Conservation (phyloP, 2,888 invertebrate genomes). For the Melangyna quadrimaculata region DNA sequence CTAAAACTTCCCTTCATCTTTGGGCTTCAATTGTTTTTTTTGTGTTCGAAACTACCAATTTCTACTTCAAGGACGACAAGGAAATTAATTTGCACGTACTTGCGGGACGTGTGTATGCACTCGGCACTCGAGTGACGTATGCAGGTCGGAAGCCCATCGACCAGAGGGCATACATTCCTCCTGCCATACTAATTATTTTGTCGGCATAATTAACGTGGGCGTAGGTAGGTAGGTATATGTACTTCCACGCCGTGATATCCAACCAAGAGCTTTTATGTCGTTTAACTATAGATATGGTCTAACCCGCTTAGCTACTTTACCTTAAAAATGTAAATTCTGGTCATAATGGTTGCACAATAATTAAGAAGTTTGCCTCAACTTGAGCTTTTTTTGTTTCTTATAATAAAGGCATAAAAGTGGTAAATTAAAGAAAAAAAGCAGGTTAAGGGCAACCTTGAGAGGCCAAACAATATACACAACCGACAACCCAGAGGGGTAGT, state of each 20-base stretch:
- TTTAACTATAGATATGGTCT: background rate
- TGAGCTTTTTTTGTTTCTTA: constrained; percentile 8
- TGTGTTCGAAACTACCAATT: constrained; percentile 44
- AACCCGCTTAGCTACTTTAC: constrained; percentile 33
- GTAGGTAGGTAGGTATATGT: constrained; percentile 1
- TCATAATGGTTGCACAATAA: constrained; percentile 50
- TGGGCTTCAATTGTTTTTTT: constrained; percentile 55
- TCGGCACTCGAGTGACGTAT: constrained; percentile 62
- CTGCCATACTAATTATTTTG: constrained; percentile 33
- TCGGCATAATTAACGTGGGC: constrained; percentile 53
- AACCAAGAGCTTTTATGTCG: constrained; percentile 5
- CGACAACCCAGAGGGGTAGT: background rate
- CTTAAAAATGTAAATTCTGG: constrained; percentile 41
- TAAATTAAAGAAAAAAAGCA: background rate
- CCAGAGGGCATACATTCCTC: constrained; percentile 5
- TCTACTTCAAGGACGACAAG: constrained; percentile 63
- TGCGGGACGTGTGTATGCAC: constrained; percentile 63
- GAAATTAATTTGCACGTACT: constrained; percentile 66
- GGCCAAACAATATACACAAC: background rate
- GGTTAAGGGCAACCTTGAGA: constrained; percentile 52
- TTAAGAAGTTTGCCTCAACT: constrained; percentile 51
- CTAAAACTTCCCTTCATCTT: constrained; percentile 52
- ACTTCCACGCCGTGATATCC: background rate
- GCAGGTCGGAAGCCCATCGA: constrained; percentile 46
- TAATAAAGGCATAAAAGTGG: background rate